A percentile compares a stretch with the other conserved stretches of the same genome.
phyloP scores from a whole-genome alignment of 2,113 vertebrate species.

The Psephotus haematonotus region DNA sequence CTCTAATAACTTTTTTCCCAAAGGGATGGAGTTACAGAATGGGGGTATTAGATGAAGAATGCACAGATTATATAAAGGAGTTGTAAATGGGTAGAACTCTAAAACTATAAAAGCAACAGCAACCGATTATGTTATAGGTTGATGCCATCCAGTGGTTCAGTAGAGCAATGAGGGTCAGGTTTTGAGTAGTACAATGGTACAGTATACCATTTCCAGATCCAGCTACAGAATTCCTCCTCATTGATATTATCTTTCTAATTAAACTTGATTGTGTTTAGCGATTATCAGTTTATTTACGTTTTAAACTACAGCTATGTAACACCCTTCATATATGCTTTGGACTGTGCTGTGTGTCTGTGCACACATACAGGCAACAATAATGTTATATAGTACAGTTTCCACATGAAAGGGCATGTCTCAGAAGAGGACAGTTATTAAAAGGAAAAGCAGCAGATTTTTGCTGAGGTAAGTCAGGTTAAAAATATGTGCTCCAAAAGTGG shows the following conservation, averaged over 20 bases:
- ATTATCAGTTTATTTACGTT: background rate
- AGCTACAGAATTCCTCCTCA: background rate
- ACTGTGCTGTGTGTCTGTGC: background rate
- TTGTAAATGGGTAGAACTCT: background rate
- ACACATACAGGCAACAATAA: background rate
- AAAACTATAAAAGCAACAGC: background rate
- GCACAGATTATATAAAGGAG: background rate
- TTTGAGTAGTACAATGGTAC: background rate
- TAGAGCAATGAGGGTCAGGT: background rate
- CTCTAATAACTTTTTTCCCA: background rate
- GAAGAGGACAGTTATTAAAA: background rate
- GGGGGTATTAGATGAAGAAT: background rate
- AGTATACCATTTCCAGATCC: background rate
- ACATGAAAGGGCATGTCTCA: background rate
- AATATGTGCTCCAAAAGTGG: background rate
- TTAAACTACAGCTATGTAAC: background rate
- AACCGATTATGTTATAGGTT: slow-evolving; percentile 15
- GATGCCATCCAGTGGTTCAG: slow-evolving; percentile 68
- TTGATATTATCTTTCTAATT: background rate
- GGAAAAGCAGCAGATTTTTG: background rate
- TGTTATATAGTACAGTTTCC: background rate
- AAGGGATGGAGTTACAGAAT: background rate
- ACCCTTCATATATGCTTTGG: background rate
- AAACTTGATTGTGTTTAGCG: background rate
- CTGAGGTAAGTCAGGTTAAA: background rate